A percentile compares a stretch with the other conserved stretches of the same genome.
These are phyloP conservation scores for Zoanthus solanderi DNA, from an alignment of 92 coral and sea anemone species.

Conservation along the genomic window DNA sequence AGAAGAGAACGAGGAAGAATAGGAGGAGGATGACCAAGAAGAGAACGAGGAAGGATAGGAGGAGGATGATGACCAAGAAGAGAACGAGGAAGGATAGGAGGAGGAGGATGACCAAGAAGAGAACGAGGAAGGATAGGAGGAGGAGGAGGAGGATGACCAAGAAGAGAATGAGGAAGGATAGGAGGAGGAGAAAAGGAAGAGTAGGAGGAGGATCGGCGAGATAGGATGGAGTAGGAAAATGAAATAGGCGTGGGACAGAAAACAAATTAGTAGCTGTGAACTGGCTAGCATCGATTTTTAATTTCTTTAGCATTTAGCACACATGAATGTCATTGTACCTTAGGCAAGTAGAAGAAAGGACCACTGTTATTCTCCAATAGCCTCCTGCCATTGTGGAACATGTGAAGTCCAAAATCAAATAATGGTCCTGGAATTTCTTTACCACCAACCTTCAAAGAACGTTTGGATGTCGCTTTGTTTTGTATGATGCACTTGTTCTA, in stretches of 20 bases:
- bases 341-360: constrained; percentile 83
- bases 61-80: too few species aligned
- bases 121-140: too few species aligned
- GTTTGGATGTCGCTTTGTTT: not conserved
- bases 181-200: too few species aligned
- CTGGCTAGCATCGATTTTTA: not conserved
- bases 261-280: not conserved
- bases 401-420: constrained; percentile 89
- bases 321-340: constrained; percentile 49
- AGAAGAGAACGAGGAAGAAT: too few species aligned
- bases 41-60: too few species aligned
- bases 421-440: constrained; percentile 79
- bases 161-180: too few species aligned
- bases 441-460: constrained; percentile 72
- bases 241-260: not conserved
- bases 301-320: not conserved
- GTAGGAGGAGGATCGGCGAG: too few species aligned
- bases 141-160: too few species aligned
- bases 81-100: not conserved
- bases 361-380: constrained; percentile 73
- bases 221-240: too few species aligned
- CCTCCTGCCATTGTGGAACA: constrained; percentile 79
- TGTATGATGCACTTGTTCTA: too few species aligned
- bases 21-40: too few species aligned
- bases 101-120: not conserved